Conservation (phyloP, 1,140 invertebrate species). For the Drosophila melanica region DNA sequence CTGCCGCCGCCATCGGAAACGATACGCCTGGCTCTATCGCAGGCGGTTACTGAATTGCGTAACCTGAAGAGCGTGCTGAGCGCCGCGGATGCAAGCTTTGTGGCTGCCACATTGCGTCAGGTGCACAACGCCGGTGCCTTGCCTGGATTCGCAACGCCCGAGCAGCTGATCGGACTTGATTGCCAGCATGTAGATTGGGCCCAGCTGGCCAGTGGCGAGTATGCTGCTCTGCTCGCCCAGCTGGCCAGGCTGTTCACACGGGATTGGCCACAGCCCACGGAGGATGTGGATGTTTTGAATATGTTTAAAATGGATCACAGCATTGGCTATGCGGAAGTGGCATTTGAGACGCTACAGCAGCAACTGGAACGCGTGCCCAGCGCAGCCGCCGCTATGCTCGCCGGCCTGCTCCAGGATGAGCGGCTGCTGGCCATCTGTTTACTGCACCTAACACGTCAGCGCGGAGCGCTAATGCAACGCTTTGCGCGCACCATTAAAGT, state of each 20-base stretch:
- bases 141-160: constrained; percentile 87
- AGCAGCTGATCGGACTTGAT: constrained; percentile 86
- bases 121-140: constrained; percentile 67
- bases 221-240: constrained; percentile 84
- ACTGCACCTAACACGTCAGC: constrained; percentile 58
- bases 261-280: constrained; percentile 84
- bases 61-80: constrained; percentile 43
- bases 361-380: constrained; percentile 39
- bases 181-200: constrained; percentile 65
- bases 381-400: constrained; percentile 29
- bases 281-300: constrained; percentile 61
- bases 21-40: constrained; percentile 33
- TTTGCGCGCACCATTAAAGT: constrained; percentile 54
- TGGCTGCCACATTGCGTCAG: constrained; percentile 40
- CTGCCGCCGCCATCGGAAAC: constrained; percentile 27
- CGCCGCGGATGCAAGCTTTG: constrained; percentile 40
- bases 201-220: constrained; percentile 81
- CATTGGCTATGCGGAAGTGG: constrained; percentile 49
- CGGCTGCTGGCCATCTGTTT: constrained; percentile 54
- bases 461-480: constrained; percentile 47
- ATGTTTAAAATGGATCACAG: constrained; percentile 73
- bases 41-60: constrained; percentile 46
- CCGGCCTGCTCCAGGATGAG: constrained; percentile 58
- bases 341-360: constrained; percentile 56
- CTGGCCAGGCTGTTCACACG: constrained; percentile 85